Evolutionary conservation across 1,140 invertebrate genomes (phyloP), one percentile per base, ranked within the genome.

Genomic region (Cotesia glomerata): DNA sequence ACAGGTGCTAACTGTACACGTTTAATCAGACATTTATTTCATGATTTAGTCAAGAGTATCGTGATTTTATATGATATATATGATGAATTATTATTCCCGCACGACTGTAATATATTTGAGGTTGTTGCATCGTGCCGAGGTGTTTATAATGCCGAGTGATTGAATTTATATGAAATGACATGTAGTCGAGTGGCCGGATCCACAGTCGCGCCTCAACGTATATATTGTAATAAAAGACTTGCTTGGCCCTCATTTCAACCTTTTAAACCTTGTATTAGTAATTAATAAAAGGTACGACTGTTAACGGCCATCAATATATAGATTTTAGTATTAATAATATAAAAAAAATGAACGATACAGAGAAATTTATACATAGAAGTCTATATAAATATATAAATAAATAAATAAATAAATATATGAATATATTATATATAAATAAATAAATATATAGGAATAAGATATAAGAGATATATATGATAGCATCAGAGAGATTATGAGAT

Each of bases 1-100:
- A 70, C 89, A 89, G 78, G 85, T 89, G 76, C 81, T 90, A 32
- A 89, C 89, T 71, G 89, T 89, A 61, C 88, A 90, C 75, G 89
- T 90, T 75, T 90, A 84, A 85, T 64, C 51, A 18, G 14, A 64
- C 26, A 11, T 32, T 51, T 16, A 51, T 36, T 58, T 59, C 54
- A 59, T 32, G 14, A 69, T 14, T 59, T 35, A 51, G 18, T 18
- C 16, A 18, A 14, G 49, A 36, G 26, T 54, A 51, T 56, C 35
- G 69, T 64, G 62, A 52, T 63, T n/a, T 36, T 35, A 34, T 70
- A 26, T 26, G 26, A 26, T 26, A 26, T 26, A 51, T 36, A 45
- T 14, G 34, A 59, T 62, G 26, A 18, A 32, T 8, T 3, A 56
- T 14, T 9, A 52, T 14, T 32, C 3, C 45, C 62, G n/a, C 39